A percentile compares a stretch with the other conserved stretches of the same genome.
Conservation (phyloP, 30 jellyfish, hydroid and myxozoan genomes). For the Catostylus mosaicus region DNA sequence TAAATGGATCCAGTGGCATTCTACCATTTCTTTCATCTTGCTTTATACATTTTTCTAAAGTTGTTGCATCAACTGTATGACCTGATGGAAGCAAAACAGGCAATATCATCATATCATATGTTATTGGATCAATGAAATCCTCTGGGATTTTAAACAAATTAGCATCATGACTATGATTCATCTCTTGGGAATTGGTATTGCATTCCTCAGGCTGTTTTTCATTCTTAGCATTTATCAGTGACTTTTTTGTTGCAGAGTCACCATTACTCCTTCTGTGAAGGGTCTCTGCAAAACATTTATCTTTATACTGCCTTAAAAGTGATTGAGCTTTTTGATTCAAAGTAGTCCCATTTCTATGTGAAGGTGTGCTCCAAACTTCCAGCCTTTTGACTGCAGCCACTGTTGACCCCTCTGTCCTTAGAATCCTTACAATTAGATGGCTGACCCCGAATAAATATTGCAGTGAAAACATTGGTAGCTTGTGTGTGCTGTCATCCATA, state of each 20-base stretch:
- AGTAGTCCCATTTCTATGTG: slow-evolving; percentile 6
- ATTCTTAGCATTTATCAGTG: not conserved
- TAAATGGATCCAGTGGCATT: slow-evolving; percentile 89
- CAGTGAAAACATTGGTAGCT: slow-evolving; percentile 20
- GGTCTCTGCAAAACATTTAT: not conserved
- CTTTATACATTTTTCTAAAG: slow-evolving; percentile 63
- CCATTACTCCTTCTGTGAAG: not conserved
- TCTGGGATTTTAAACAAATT: not conserved
- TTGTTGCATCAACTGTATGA: slow-evolving; percentile 70
- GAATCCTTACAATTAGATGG: slow-evolving; percentile 37
- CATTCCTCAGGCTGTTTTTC: not conserved
- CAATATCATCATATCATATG: slow-evolving; percentile 75
- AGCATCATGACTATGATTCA: not conserved
- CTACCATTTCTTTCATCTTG: slow-evolving; percentile 78
- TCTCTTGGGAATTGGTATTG: not conserved
- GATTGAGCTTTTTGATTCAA: not conserved
- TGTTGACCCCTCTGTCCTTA: slow-evolving; percentile 54
- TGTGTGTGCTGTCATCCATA: not conserved
- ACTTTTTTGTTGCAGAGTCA: not conserved
- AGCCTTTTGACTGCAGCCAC: slow-evolving; percentile 65
- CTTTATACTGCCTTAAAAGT: not conserved
- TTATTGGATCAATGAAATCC: slow-evolving; percentile 94
- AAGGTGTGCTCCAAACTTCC: slow-evolving; percentile 87
- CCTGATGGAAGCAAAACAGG: slow-evolving; percentile 97
- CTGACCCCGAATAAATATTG: slow-evolving; percentile 34